Evolutionary conservation across 2,113 vertebrate genomes (phyloP), one percentile per base, ranked within the genome.

Genomic region (Peromyscus polionotus): DNA sequence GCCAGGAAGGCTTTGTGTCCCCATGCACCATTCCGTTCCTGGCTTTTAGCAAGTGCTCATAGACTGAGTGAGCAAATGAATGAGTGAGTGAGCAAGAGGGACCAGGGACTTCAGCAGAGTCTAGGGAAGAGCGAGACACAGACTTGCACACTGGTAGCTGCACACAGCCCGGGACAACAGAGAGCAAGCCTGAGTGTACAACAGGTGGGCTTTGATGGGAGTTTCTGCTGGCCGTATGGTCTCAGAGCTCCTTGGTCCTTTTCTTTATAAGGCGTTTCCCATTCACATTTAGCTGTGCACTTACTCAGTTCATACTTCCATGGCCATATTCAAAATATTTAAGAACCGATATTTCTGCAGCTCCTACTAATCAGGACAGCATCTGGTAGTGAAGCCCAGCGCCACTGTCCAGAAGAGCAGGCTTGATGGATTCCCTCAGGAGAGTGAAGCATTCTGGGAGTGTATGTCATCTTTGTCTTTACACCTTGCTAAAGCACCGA

Each of bases 101-200:
- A 31, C 11, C 14, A 45, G n/a, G 0, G 4, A 3, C 20, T 2
- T 36, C 39, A 87, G 31, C 72, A 68, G 79, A 77, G 36, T 36
- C 28, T 87, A 17, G 54, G 84, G 51, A 81, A 4, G 36, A 42
- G 5, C 7, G 6, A 26, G 20, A 73, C 5, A 2, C 5, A 63
- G 8, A 39, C n/a, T 75, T 33, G 51, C 4, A 17, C 63, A 73
- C 24, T 39, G 2, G 5, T 39, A 54, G 11, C 22, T 39, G 1
- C 3, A 2, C 0, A 17, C 63, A 72, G 31, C 20, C 9, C 22
- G 42, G 24, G 26, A 11, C 20, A 72, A 12, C 85, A 88, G 19
- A 67, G 12, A 63, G 3, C 4, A 0, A 42, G 0, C 0, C 3
- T 2, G 85, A 39, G 54, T 54, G 1, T 36, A 8, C 42, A 19